Base-by-base conservation (phyloP, 2,888 invertebrate genomes). In the Silvanus unidentatus region DNA sequence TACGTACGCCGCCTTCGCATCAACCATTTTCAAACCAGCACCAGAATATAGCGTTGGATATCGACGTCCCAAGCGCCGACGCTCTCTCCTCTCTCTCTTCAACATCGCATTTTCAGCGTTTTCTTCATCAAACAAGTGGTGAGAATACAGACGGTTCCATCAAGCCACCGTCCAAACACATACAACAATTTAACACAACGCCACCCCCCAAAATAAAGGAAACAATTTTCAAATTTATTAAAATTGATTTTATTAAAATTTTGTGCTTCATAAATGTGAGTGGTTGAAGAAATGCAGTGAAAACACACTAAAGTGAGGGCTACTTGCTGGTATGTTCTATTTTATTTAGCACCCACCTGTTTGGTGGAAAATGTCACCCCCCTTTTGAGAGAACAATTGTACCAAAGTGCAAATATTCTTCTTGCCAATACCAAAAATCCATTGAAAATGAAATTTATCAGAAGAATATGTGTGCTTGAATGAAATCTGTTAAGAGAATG, bases 1-100 rank as follows among this genome's bases (percentile, higher is more conserved):
- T 62, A 65, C 65, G 60, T 61, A 64, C 67, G 65, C 66, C 66
- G 55, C 47, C 45, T 49, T 52, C 50, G 37, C 14, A 37, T 16
- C n/a, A n/a, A n/a, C 14, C 9, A 37, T 11, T 16, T 34, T 13
- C 40, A 28, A n/a, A 40, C 15, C 44, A 28, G 37, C 44, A 30
- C 40, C 37, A 35, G 16, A 34, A 36, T 40, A 40, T 39, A 39
- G 16, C 39, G 43, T 43, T 39, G 35, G 39, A 40, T 40, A 40
- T 44, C 39, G 44, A 44, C 44, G 44, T 39, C 44, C 36, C 29
- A 38, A 40, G 40, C 41, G 45, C 22, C 45, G 22, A n/a, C 30
- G 30, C 40, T 37, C 39, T 38, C 39, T 36, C 43, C 44, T 45
- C 45, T 43, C 46, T 48, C 41, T 45, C 36, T 42, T 9, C 32